Percentiles rank a stretch among this genome's conserved stretches.
phyloP scores from a whole-genome alignment of 2,888 invertebrate genomes.

The Chymomyza fuscimana region DNA sequence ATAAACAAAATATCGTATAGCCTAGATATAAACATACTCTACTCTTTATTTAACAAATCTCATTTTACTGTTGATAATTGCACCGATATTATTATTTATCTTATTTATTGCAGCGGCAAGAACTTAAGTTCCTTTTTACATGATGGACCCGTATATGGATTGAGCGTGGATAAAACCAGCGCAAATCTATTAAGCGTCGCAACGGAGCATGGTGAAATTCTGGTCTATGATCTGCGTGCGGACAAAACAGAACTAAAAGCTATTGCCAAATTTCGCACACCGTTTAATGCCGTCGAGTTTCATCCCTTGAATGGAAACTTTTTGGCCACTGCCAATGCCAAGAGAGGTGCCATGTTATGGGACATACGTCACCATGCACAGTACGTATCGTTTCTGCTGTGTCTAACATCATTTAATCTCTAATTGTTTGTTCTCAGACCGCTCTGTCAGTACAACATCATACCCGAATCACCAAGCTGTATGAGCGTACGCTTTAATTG shows the following conservation, averaged over 20 bases:
- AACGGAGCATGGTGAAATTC: slow-evolving; percentile 93
- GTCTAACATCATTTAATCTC: neutral
- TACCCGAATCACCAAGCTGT: slow-evolving; percentile 86
- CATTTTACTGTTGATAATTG: neutral
- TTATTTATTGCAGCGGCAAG: slow-evolving; percentile 74
- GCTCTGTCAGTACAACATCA: slow-evolving; percentile 85
- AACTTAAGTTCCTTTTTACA: slow-evolving; percentile 89
- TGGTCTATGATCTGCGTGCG: slow-evolving; percentile 88
- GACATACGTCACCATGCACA: slow-evolving; percentile 90
- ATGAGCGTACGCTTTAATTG: slow-evolving; percentile 96
- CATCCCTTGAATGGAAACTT: slow-evolving; percentile 91
- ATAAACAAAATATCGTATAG: too few species aligned
- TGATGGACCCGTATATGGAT: slow-evolving; percentile 93
- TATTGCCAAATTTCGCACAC: slow-evolving; percentile 83
- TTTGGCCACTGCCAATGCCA: slow-evolving; percentile 93
- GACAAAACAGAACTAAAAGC: slow-evolving; percentile 80
- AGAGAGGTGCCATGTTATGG: slow-evolving; percentile 94
- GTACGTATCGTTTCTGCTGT: slow-evolving; percentile 80
- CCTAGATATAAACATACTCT: too few species aligned
- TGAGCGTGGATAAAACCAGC: slow-evolving; percentile 85
- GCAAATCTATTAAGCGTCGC: slow-evolving; percentile 91
- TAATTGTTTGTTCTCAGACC: slow-evolving; percentile 81
- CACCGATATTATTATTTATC: neutral
- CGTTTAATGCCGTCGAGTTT: slow-evolving; percentile 97
- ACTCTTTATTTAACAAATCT: too few species aligned